Percentiles rank a stretch among this genome's conserved stretches.
These are phyloP conservation scores for Magallana ariakensis DNA, from an alignment of 1,140 invertebrate genomes.

Conservation along the genomic window DNA sequence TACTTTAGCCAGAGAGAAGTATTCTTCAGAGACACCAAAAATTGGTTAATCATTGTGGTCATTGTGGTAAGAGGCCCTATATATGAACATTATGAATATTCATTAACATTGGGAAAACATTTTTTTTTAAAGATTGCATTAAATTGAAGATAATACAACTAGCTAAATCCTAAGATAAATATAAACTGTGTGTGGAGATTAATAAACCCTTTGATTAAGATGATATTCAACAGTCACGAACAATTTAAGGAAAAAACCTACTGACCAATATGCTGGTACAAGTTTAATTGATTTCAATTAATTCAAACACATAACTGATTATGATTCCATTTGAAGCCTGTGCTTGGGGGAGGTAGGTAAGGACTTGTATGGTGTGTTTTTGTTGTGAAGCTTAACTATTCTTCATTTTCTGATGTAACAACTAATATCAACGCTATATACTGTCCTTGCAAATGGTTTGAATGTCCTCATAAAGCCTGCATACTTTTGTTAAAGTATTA, in stretches of 20 bases:
- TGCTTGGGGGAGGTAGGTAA: background rate
- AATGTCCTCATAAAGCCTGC: background rate
- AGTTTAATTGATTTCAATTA: too few species aligned
- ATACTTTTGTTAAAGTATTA: background rate
- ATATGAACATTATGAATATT: background rate
- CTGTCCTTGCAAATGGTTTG: background rate
- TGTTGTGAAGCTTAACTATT: background rate
- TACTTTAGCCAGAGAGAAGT: constrained; percentile 74
- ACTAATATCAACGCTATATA: background rate
- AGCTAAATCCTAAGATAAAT: too few species aligned
- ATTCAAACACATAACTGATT: too few species aligned
- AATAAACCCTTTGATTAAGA: too few species aligned
- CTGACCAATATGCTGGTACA: too few species aligned
- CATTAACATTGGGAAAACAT: too few species aligned
- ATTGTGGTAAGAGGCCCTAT: constrained; percentile 74
- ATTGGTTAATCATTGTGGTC: constrained; percentile 78
- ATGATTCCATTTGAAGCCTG: background rate
- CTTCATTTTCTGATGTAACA: background rate
- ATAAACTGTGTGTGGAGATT: too few species aligned
- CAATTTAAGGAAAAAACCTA: too few species aligned
- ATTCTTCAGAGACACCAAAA: constrained; percentile 81
- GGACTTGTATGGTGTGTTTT: background rate
- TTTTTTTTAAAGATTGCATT: too few species aligned
- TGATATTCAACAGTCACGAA: too few species aligned
- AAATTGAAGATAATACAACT: too few species aligned